Percentiles rank a stretch among this genome's conserved stretches.
phyloP scores from a whole-genome alignment of 2,888 invertebrate genomes.

The Acanthopleura granulata region DNA sequence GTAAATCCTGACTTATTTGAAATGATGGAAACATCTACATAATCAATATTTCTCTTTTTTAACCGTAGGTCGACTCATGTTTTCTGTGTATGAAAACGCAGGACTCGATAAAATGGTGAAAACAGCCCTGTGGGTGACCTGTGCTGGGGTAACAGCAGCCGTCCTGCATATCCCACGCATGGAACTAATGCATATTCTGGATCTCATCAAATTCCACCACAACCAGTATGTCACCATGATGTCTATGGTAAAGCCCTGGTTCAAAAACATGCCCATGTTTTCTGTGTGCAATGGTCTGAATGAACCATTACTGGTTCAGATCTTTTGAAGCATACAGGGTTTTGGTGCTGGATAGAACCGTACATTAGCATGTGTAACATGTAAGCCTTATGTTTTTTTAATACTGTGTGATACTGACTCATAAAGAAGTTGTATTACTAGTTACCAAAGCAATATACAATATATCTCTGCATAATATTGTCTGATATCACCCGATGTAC shows the following conservation, averaged over 20 bases:
- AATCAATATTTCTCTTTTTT: background rate
- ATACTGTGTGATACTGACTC: too few relatives aligned
- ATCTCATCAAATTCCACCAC: background rate
- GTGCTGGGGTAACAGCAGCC: background rate
- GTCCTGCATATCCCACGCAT: background rate
- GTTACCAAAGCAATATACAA: too few relatives aligned
- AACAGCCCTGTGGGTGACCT: background rate
- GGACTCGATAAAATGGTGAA: background rate
- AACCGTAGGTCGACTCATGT: background rate
- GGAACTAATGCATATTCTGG: background rate
- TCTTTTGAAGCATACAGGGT: too few relatives aligned
- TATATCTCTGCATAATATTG: too few relatives aligned
- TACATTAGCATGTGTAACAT: too few relatives aligned
- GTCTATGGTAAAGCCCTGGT: constrained; percentile 2
- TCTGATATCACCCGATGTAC: too few relatives aligned
- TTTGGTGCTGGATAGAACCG: too few relatives aligned
- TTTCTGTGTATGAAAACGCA: background rate
- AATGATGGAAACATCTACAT: background rate
- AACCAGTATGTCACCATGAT: background rate
- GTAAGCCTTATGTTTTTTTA: too few relatives aligned
- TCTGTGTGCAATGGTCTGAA: background rate
- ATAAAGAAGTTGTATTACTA: too few relatives aligned
- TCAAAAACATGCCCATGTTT: background rate
- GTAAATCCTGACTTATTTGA: background rate
- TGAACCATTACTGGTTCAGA: background rate